A percentile compares a stretch with the other conserved stretches of the same genome.
phyloP scores from a whole-genome alignment of 2,888 invertebrate genomes.

The Zygothrica quintamaculata region DNA sequence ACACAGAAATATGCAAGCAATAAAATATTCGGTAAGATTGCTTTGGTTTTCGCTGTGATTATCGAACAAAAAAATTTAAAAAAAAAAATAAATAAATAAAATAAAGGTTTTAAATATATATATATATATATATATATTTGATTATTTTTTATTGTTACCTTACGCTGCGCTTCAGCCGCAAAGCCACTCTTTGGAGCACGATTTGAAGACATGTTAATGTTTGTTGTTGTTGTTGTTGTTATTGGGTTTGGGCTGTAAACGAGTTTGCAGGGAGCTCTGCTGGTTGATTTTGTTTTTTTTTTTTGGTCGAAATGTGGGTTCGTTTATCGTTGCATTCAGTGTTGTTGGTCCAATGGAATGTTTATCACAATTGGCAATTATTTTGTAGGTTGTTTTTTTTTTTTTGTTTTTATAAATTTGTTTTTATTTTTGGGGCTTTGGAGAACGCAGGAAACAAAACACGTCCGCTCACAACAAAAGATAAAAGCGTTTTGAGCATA shows the following conservation, averaged over 20 bases:
- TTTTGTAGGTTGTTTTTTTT: constrained; percentile 2
- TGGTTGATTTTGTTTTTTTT: too few relatives aligned
- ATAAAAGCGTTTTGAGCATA: constrained; percentile 51
- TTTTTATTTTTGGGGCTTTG: not conserved
- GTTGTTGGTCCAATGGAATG: constrained; percentile 65
- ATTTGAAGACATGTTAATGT: constrained; percentile 83
- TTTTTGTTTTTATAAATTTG: not conserved
- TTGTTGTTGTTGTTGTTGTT: constrained; percentile 44
- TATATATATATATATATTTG: too few relatives aligned
- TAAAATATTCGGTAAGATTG: constrained; percentile 54
- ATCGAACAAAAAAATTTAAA: not conserved
- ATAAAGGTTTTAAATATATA: too few relatives aligned
- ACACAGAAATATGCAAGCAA: constrained; percentile 12
- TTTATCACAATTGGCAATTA: constrained; percentile 72
- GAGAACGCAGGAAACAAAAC: constrained; percentile 21
- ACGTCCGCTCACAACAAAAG: constrained; percentile 68
- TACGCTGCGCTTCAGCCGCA: constrained; percentile 97
- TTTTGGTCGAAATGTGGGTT: constrained; percentile 57
- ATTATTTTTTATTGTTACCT: constrained; percentile 87
- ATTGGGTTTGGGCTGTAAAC: constrained; percentile 67
- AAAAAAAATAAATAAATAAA: constrained; percentile 8
- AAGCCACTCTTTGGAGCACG: constrained; percentile 89
- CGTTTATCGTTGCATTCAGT: constrained; percentile 61
- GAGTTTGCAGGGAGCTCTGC: constrained; percentile 74
- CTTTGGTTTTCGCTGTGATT: constrained; percentile 44